Evolutionary conservation across 2,113 vertebrate genomes (phyloP).

Genomic region (Trochalopteron elliotii): DNA sequence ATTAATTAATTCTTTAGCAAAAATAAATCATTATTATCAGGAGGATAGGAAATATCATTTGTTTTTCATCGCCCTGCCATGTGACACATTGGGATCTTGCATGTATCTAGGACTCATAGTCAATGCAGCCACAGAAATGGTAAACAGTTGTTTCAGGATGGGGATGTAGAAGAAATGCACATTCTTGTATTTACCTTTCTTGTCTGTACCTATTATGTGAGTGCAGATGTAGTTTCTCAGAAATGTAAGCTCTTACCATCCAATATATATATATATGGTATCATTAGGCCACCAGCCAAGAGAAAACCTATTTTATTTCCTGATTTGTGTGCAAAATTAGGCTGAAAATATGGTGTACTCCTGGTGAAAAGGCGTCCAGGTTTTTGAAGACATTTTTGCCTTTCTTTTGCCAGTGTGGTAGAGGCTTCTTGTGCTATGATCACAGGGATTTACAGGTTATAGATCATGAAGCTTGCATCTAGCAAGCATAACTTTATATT

Average conservation of each 20-base stretch:
- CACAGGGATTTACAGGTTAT: constrained; percentile 57
- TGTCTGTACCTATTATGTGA: not conserved
- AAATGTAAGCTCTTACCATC: not conserved
- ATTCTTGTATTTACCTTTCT: not conserved
- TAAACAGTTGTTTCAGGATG: not conserved
- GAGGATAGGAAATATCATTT: not conserved
- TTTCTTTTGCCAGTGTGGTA: not conserved
- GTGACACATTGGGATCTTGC: not conserved
- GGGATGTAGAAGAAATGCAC: not conserved
- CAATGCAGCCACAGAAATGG: not conserved
- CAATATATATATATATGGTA: not conserved
- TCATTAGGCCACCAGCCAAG: not conserved
- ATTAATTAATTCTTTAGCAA: not conserved
- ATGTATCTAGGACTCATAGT: not conserved
- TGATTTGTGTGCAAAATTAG: not conserved
- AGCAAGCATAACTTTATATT: constrained; percentile 77
- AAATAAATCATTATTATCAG: not conserved
- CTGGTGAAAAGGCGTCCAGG: not conserved
- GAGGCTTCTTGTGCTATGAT: not conserved
- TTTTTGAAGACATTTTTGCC: not conserved
- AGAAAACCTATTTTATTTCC: not conserved
- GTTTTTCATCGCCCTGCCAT: not conserved
- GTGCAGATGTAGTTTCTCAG: not conserved
- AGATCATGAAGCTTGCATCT: constrained; percentile 64
- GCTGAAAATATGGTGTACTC: not conserved